A percentile compares a stretch with the other conserved stretches of the same genome.
These are phyloP conservation scores for Pelecanoides urinatrix DNA, from an alignment of 2,113 vertebrate species.

Conservation along the genomic window DNA sequence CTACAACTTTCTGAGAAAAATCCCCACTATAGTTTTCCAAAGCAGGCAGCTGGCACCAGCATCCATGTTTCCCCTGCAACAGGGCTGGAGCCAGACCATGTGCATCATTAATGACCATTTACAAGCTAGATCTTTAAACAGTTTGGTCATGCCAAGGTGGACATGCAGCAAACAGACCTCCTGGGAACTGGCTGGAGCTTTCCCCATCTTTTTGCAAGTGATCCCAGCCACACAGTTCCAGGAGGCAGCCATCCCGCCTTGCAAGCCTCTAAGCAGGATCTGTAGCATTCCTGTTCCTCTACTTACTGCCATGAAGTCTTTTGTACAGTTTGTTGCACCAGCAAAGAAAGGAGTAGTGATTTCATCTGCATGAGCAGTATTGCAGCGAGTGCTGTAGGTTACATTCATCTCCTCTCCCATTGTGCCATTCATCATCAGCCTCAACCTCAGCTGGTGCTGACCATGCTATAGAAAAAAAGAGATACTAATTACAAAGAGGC, in stretches of 20 bases:
- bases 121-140: background rate
- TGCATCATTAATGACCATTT: background rate
- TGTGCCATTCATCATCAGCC: background rate
- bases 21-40: background rate
- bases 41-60: background rate
- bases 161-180: background rate
- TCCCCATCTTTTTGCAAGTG: background rate
- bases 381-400: conserved; percentile 39
- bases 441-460: conserved; percentile 43
- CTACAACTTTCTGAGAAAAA: background rate
- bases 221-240: background rate
- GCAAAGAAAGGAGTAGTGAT: background rate
- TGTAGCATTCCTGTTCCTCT: fast-evolving
- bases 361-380: background rate
- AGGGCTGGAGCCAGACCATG: background rate
- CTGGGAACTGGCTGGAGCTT: background rate
- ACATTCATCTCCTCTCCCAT: background rate
- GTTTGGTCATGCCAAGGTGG: background rate
- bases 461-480: conserved; percentile 29
- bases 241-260: background rate
- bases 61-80: background rate
- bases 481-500: background rate
- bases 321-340: conserved; percentile 58
- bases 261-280: background rate
- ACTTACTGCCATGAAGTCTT: conserved; percentile 75